Conservation (phyloP, 2,797 vertebrate species). For the Muraenolepis orangiensis region DNA sequence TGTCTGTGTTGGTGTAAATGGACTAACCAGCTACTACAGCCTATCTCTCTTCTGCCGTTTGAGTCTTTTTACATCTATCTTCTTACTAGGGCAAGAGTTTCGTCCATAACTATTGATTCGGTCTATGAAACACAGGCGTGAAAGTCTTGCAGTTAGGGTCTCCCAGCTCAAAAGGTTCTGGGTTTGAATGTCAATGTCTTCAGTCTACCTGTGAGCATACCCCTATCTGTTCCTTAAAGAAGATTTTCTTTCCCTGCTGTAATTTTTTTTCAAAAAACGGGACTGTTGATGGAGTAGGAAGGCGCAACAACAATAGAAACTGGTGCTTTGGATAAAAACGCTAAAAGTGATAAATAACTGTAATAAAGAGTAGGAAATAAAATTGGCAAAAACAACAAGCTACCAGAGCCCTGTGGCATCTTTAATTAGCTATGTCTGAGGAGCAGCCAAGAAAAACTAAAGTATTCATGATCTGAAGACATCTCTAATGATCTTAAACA, state of each 20-base stretch:
- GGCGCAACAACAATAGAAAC: too few relatives aligned
- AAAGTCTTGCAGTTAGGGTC: background rate
- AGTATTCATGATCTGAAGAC: background rate
- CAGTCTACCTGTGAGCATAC: background rate
- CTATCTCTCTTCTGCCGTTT: background rate
- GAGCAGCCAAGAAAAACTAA: background rate
- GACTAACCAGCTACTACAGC: background rate
- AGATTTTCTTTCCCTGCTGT: too few relatives aligned
- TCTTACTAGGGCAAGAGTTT: background rate
- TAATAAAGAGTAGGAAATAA: background rate
- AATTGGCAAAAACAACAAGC: background rate
- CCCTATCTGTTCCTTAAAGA: too few relatives aligned
- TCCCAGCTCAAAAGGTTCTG: background rate
- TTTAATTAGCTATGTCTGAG: background rate
- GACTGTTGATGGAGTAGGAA: too few relatives aligned
- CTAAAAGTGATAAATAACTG: background rate
- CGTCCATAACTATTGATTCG: background rate
- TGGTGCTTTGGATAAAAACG: background rate
- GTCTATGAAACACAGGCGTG: background rate
- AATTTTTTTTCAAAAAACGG: too few relatives aligned
- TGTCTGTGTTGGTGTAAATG: constrained; percentile 1
- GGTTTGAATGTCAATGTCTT: background rate
- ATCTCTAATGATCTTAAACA: too few relatives aligned
- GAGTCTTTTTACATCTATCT: background rate
- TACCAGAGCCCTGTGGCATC: background rate